phyloP scores from a whole-genome alignment of 2,888 invertebrate species.

The Nomada hirtipes region DNA sequence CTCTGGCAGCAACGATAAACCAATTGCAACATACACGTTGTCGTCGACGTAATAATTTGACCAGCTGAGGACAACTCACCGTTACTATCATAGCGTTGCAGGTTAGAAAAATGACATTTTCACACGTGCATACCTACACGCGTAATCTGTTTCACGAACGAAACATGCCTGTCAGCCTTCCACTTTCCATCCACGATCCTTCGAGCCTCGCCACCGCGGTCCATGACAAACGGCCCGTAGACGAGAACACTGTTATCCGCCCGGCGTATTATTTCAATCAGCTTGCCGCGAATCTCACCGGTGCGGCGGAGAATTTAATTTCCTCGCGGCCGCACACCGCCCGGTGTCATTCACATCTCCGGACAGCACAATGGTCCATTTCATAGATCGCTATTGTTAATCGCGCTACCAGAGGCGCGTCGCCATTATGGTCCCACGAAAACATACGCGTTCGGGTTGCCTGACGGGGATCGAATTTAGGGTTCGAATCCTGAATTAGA shows the following conservation, averaged over 20 bases:
- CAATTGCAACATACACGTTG: no score
- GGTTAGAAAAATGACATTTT: no score
- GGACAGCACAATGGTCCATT: conserved; percentile 63
- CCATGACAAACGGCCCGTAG: not conserved
- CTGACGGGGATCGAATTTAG: not conserved
- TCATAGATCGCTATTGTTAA: conserved; percentile 65
- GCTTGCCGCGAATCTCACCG: conserved; percentile 29
- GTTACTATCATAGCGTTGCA: no score
- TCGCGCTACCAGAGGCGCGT: conserved; percentile 43
- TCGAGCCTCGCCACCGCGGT: no score
- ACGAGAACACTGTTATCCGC: conserved; percentile 40
- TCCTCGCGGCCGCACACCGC: conserved; percentile 25
- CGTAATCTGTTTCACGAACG: no score
- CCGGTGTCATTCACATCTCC: conserved; percentile 52
- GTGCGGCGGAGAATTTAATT: conserved; percentile 50
- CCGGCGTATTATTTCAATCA: conserved; percentile 56
- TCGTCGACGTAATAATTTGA: no score
- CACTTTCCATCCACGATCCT: no score
- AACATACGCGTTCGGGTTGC: conserved; percentile 35
- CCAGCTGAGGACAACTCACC: no score
- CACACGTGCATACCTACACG: no score
- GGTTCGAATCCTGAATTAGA: no score
- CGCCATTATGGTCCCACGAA: conserved; percentile 45
- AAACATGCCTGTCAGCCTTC: no score
- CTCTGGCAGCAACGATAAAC: no score